These are phyloP conservation scores for Plagodis pulveraria DNA, from an alignment of 2,888 invertebrate species.

Conservation along the genomic window DNA sequence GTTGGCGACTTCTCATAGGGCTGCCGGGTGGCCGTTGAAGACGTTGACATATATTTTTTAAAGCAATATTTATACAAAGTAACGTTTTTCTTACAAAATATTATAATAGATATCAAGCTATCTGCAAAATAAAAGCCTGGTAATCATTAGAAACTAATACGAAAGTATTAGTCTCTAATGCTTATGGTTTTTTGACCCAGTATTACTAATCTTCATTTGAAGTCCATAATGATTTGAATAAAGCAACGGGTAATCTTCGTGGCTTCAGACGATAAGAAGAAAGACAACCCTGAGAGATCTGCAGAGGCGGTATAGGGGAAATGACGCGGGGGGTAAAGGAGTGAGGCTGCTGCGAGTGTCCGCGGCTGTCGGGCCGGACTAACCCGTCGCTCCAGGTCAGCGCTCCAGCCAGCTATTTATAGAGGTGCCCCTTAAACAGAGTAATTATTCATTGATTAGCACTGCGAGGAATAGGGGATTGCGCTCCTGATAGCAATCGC, in stretches of 20 bases:
- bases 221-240: too few relatives aligned
- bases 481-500: constrained; percentile 83
- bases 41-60: neutral
- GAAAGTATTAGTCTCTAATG: too few relatives aligned
- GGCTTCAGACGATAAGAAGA: constrained; percentile 13
- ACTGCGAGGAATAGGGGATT: constrained; percentile 84
- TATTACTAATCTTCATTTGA: too few relatives aligned
- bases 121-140: too few relatives aligned
- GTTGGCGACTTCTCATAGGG: constrained; percentile 54
- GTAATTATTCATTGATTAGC: constrained; percentile 86
- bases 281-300: constrained; percentile 39
- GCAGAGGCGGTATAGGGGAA: constrained; percentile 42
- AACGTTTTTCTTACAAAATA: too few relatives aligned
- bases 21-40: constrained; percentile 34
- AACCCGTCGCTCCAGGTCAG: constrained; percentile 85
- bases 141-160: too few relatives aligned
- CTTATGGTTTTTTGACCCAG: too few relatives aligned
- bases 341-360: constrained; percentile 75
- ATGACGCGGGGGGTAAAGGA: constrained; percentile 43
- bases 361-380: constrained; percentile 82
- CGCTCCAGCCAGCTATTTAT: constrained; percentile 85
- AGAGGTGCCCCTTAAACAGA: constrained; percentile 85
- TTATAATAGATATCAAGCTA: too few relatives aligned
- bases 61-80: too few relatives aligned
- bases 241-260: neutral